Conservation (phyloP, 2,888 invertebrate species). For the Thera britannica region DNA sequence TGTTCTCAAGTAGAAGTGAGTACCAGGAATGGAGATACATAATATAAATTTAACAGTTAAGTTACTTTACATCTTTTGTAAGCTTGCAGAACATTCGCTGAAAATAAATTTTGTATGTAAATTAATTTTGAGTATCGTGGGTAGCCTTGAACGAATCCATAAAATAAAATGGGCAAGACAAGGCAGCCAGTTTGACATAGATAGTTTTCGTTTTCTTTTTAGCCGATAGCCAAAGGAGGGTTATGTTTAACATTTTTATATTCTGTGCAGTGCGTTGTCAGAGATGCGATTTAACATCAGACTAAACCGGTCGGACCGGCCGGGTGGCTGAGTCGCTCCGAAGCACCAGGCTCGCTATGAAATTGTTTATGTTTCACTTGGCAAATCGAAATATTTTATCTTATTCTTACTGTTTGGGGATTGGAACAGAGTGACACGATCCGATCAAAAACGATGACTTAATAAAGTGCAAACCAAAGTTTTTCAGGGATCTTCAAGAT, state of each 20-base stretch:
- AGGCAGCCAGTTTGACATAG: no score
- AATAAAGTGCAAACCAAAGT: no score
- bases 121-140: neutral
- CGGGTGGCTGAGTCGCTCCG: conserved; percentile 52
- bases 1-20: no score
- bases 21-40: no score
- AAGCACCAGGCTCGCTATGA: conserved; percentile 68
- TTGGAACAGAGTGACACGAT: no score
- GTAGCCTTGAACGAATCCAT: conserved; percentile 28
- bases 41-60: neutral
- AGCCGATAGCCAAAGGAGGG: neutral
- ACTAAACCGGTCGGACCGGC: conserved; percentile 79
- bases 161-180: conserved; percentile 15
- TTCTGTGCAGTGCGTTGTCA: conserved; percentile 67
- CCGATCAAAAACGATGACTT: no score
- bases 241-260: conserved; percentile 42
- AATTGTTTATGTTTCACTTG: conserved; percentile 68
- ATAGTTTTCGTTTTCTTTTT: conserved; percentile 1
- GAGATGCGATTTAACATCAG: conserved; percentile 80
- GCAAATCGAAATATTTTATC: conserved; percentile 59
- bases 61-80: neutral
- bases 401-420: neutral
- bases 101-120: conserved; percentile 6
- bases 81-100: neutral
- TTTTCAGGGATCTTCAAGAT: no score